Evolutionary conservation across 1,140 invertebrate species (phyloP).

Genomic region (Vanessa atalanta): DNA sequence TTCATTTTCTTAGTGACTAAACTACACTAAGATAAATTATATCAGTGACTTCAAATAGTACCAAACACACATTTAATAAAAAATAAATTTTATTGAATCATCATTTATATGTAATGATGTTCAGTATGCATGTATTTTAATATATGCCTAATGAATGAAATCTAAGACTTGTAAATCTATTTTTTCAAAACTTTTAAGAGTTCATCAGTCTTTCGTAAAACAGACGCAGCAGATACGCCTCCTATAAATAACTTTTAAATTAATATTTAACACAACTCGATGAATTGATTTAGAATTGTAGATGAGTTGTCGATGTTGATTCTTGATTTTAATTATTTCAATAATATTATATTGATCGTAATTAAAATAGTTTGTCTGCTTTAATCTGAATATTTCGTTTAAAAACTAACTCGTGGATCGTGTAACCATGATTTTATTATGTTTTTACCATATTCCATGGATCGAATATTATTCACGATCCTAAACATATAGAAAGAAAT

Average conservation of each 20-base stretch:
- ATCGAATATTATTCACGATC: no score
- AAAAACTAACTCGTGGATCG: no score
- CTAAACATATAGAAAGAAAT: no score
- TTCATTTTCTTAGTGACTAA: no score
- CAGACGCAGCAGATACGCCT: not conserved
- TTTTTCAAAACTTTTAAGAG: not conserved
- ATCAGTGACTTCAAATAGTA: no score
- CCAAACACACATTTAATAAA: no score
- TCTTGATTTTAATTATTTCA: not conserved
- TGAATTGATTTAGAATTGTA: constrained; percentile 1
- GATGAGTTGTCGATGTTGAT: not conserved
- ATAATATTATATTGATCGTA: not conserved
- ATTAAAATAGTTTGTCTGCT: not conserved
- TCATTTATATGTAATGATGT: not conserved
- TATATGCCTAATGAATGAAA: not conserved
- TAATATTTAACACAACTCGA: not conserved
- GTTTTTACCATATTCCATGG: no score
- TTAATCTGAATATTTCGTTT: no score
- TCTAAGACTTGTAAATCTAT: not conserved
- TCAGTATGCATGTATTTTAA: not conserved
- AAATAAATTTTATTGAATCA: no score
- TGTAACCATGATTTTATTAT: no score
- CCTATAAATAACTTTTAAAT: constrained; percentile 1
- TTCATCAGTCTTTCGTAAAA: not conserved
- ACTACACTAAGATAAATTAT: no score